Evolutionary conservation across 1,140 invertebrate genomes (phyloP).

Genomic region (Halesus radiatus): DNA sequence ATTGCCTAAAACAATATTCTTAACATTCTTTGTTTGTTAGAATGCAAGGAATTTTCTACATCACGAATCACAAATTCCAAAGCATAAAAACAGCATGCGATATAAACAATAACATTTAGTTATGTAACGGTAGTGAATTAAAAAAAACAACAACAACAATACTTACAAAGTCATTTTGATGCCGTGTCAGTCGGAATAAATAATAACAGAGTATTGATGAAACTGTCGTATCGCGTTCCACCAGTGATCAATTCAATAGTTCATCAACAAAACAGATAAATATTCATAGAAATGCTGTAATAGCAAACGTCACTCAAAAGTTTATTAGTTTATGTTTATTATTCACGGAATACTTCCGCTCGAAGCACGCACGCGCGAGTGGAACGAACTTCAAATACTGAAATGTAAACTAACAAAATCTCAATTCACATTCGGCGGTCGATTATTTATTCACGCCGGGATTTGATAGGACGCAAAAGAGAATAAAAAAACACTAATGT

Average conservation of each 20-base stretch:
- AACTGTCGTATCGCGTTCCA: neutral
- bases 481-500: slow-evolving; percentile 26
- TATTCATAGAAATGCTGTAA: neutral
- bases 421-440: slow-evolving; percentile 1
- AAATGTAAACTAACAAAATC: slow-evolving; percentile 38
- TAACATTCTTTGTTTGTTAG: no score
- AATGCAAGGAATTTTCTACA: no score
- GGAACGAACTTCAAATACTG: slow-evolving; percentile 23
- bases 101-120: no score
- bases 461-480: slow-evolving; percentile 15
- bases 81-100: no score
- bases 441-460: slow-evolving; percentile 42
- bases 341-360: neutral
- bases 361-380: slow-evolving; percentile 8
- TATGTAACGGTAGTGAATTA: no score
- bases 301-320: neutral
- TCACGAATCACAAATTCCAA: no score
- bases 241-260: neutral
- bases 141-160: neutral
- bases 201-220: neutral
- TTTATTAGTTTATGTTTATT: neutral
- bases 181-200: slow-evolving; percentile 3
- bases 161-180: slow-evolving; percentile 21
- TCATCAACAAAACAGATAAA: neutral
- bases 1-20: no score